Base-by-base conservation (phyloP, 2,113 vertebrate species). In the Alces alces region DNA sequence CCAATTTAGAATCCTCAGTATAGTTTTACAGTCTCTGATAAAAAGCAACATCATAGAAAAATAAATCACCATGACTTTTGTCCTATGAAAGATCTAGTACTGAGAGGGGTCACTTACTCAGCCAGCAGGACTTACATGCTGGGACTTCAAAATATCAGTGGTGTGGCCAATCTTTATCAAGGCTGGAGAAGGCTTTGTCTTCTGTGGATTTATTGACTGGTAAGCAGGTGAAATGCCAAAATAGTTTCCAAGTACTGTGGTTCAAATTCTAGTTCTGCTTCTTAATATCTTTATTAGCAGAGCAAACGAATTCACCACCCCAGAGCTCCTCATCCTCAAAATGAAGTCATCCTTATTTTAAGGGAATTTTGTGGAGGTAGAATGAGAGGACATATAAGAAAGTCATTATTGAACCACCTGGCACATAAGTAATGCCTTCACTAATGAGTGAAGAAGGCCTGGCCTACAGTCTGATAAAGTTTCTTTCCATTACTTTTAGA, bases 211-310 rank as follows among this genome's bases (percentile, higher is more conserved):
- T 90, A 30, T 55, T 96, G 64, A 94, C 9, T 64, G 9, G 12
- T 78, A 6, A 66, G 17, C 27, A 91, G 15, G 6, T 93, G 6
- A 87, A 95, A 85, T 21, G 43, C 11, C 33, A 88, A 30, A 66
- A 78, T 61, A 64, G 5, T 45, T 88, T 76, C 17, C 21, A 50
- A 9, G 57, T 14, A 43, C 25, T 89, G 3, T 21, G 14, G 7
- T 94, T 87, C 8, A 84, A 82, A 54, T 73, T 85, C 43, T 86
- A 86, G 17, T 30, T 92, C 13, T 80, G n/a, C 30, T 76, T 57
- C 25, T 55, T 55, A 5, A 2, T n/a, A 13, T 39, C 12, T 4
- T 54, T 89, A 30, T n/a, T 36, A 90, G 21, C 12, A 54, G 4
- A 3, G 13, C 43, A 47, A 61, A 28, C 36, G 27, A 57, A 61